These are phyloP conservation scores for Setipinna tenuifilis DNA, from an alignment of 2,797 vertebrate species.

Conservation along the genomic window DNA sequence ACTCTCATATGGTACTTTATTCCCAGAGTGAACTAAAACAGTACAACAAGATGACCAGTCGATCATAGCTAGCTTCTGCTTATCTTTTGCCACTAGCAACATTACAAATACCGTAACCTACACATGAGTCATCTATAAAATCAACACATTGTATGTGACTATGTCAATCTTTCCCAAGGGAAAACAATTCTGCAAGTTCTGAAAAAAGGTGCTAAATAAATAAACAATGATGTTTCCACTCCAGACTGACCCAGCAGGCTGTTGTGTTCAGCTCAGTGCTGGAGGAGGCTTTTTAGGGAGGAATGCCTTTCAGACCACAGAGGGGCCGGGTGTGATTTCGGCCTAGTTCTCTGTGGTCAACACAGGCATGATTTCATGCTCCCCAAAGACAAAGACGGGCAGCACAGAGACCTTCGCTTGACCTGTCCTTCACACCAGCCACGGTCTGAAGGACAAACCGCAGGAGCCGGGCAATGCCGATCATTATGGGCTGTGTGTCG, in stretches of 20 bases:
- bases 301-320: background rate
- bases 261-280: background rate
- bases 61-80: too few relatives aligned
- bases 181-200: background rate
- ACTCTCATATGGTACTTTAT: too few relatives aligned
- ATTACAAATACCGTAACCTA: too few relatives aligned
- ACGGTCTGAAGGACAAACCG: background rate
- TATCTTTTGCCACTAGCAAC: too few relatives aligned
- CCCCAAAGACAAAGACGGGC: background rate
- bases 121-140: too few relatives aligned
- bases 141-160: too few relatives aligned
- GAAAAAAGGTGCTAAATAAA: background rate
- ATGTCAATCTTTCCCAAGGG: too few relatives aligned
- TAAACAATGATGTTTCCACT: background rate
- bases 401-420: background rate
- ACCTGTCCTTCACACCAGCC: background rate
- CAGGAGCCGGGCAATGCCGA: background rate
- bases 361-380: background rate
- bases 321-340: slow-evolving; percentile 8
- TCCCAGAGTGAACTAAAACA: too few relatives aligned
- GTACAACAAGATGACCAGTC: too few relatives aligned
- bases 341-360: background rate
- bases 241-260: background rate
- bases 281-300: background rate
- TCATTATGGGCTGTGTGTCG: background rate